These are phyloP conservation scores for Lophotriccus pileatus DNA, from an alignment of 2,797 vertebrate species.

Conservation along the genomic window DNA sequence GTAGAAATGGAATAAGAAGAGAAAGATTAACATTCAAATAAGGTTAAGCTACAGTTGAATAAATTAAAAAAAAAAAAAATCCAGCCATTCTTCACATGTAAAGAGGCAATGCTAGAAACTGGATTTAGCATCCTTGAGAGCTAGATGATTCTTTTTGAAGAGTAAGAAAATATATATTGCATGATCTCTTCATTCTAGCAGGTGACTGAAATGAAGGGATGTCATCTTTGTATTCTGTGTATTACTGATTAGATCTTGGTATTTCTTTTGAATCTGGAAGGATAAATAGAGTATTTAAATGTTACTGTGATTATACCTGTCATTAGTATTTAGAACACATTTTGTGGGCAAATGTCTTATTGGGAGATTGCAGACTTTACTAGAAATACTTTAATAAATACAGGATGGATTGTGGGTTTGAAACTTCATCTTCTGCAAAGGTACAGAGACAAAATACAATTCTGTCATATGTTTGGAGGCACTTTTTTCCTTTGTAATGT, in stretches of 20 bases:
- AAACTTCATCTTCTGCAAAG: not conserved
- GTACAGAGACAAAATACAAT: not conserved
- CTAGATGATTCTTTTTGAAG: not conserved
- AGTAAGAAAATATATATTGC: not conserved
- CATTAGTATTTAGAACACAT: not conserved
- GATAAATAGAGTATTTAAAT: not conserved
- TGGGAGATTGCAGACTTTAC: not conserved
- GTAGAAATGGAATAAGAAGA: not conserved
- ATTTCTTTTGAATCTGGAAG: not conserved
- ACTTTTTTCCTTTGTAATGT: not conserved
- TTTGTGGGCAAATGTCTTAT: not conserved
- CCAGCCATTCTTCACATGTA: not conserved
- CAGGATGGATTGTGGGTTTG: not conserved
- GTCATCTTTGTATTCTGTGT: not conserved
- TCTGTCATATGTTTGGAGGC: not conserved
- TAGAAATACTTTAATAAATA: not conserved
- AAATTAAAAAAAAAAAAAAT: not conserved
- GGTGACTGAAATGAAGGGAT: not conserved
- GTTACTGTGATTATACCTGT: not conserved
- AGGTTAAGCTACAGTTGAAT: not conserved
- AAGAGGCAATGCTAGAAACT: not conserved
- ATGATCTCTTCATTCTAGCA: not conserved
- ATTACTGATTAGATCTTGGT: not conserved
- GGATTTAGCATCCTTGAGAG: not conserved
- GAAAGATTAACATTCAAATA: not conserved